Evolutionary conservation across 2,113 vertebrate species (phyloP).

Genomic region (Mellivora capensis): DNA sequence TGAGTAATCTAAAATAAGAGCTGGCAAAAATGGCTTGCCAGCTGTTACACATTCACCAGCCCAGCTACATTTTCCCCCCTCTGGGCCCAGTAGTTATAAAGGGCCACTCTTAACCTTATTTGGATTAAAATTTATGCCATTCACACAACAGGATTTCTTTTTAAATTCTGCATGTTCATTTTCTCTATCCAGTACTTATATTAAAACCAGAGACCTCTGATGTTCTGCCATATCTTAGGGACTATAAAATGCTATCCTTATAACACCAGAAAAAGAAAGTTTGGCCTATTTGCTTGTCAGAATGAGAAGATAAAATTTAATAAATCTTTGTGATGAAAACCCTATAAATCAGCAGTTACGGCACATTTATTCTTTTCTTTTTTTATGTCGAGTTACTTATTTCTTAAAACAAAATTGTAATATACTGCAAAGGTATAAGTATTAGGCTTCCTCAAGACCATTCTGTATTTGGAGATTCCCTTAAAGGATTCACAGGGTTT

Average conservation of each 20-base stretch:
- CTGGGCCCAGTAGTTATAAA: constrained; percentile 71
- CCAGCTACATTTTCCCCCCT: constrained; percentile 75
- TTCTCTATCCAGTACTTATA: constrained; percentile 70
- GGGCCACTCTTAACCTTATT: constrained; percentile 82
- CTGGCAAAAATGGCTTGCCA: constrained; percentile 78
- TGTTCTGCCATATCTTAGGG: constrained; percentile 47
- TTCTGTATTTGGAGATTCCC: background rate
- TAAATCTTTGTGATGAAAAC: background rate
- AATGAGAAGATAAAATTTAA: constrained; percentile 21
- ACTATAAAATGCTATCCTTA: constrained; percentile 1
- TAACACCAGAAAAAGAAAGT: constrained; percentile 53
- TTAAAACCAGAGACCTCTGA: constrained; percentile 45
- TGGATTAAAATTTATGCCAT: constrained; percentile 81
- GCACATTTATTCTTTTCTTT: background rate
- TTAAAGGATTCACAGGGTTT: background rate
- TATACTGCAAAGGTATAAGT: background rate
- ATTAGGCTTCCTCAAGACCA: background rate
- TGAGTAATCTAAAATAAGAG: constrained; percentile 82
- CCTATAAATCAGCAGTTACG: background rate
- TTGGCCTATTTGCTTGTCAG: constrained; percentile 34
- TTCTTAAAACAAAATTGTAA: background rate
- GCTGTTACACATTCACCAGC: constrained; percentile 82
- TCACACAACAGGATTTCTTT: constrained; percentile 59
- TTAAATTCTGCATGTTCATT: constrained; percentile 57
- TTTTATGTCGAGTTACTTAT: background rate